Evolutionary conservation across 2,113 vertebrate species (phyloP).

Genomic region (Balaenoptera acutorostrata): DNA sequence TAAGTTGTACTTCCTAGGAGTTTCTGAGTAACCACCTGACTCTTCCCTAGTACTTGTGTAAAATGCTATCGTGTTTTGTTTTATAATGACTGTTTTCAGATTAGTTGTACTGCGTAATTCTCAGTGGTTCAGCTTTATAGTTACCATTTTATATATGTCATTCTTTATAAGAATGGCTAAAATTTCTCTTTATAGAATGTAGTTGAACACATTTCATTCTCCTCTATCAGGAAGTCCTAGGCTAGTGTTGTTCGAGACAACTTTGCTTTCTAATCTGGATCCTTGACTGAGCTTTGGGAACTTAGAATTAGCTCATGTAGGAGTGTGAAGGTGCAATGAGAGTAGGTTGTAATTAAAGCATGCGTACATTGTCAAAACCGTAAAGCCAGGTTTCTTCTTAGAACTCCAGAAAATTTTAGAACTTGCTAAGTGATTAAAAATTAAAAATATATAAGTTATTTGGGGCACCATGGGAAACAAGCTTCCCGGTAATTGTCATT

Average conservation of each 20-base stretch:
- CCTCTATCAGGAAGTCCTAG: background rate
- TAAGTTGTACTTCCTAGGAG: background rate
- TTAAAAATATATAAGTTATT: background rate
- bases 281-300: background rate
- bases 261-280: background rate
- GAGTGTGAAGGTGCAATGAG: background rate
- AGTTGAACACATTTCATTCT: background rate
- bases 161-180: conserved; percentile 8
- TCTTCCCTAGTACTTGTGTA: background rate
- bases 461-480: background rate
- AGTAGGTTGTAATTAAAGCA: background rate
- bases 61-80: background rate
- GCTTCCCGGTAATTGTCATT: background rate
- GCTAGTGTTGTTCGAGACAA: background rate
- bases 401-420: background rate
- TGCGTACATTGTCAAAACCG: background rate
- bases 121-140: background rate
- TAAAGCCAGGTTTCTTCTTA: background rate
- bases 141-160: background rate
- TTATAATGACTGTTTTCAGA: background rate
- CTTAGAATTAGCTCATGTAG: background rate
- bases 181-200: background rate
- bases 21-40: background rate
- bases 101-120: background rate
- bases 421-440: background rate